Evolutionary conservation across 2,888 invertebrate genomes (phyloP).

Genomic region (Spialia ferax): DNA sequence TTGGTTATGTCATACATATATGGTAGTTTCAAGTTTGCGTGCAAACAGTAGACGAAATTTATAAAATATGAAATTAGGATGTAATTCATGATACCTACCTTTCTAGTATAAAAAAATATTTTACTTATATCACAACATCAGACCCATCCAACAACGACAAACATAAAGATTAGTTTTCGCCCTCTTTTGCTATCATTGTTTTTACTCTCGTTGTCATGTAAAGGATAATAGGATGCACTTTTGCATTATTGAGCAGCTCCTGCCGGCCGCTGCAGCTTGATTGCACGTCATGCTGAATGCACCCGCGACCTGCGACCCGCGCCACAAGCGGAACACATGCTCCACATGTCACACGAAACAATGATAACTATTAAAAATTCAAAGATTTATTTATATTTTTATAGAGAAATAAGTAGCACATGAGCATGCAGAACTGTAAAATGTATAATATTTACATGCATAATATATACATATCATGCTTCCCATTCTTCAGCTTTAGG

Average conservation of each 20-base stretch:
- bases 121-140: too few relatives aligned
- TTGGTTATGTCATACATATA: too few relatives aligned
- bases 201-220: slow-evolving; percentile 27
- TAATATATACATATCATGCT: too few relatives aligned
- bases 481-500: too few relatives aligned
- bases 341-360: slow-evolving; percentile 41
- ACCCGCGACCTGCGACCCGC: slow-evolving; percentile 49
- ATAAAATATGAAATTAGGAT: too few relatives aligned
- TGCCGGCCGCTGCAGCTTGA: slow-evolving; percentile 74
- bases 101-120: too few relatives aligned
- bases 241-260: slow-evolving; percentile 78
- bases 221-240: slow-evolving; percentile 65
- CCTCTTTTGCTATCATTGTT: slow-evolving; percentile 11
- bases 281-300: slow-evolving; percentile 60
- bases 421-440: background rate
- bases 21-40: too few relatives aligned
- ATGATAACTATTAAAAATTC: slow-evolving; percentile 46
- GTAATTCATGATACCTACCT: too few relatives aligned
- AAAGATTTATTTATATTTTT: slow-evolving; percentile 6
- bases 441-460: too few relatives aligned
- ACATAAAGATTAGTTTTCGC: slow-evolving; percentile 17
- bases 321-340: slow-evolving; percentile 78
- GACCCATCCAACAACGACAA: too few relatives aligned
- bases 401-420: background rate
- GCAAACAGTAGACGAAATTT: too few relatives aligned